Percentiles rank a stretch among this genome's conserved stretches.
Conservation (phyloP, 2,113 vertebrate genomes). For the Chamaea fasciata region DNA sequence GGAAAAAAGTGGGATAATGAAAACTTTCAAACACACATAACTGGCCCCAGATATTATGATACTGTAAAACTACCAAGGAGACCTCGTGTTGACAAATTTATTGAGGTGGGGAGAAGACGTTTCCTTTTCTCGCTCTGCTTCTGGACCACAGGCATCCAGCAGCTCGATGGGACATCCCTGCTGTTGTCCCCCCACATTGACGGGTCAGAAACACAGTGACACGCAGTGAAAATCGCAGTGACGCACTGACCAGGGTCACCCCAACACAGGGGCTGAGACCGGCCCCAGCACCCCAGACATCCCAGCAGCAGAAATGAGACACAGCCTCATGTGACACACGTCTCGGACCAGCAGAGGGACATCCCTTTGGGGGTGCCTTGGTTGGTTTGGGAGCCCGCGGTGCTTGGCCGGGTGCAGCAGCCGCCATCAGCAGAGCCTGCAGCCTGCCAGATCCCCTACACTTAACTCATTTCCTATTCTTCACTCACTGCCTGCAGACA, state of each 20-base stretch:
- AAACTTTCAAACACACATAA: not conserved
- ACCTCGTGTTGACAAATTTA: not conserved
- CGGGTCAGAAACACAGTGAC: rapidly evolving
- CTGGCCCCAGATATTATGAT: not conserved
- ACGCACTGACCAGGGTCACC: no score
- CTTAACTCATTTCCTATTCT: conserved; percentile 23
- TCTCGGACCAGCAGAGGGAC: rapidly evolving
- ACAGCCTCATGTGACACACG: rapidly evolving
- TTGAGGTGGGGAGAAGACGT: not conserved
- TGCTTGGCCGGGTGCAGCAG: not conserved
- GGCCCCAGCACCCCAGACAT: no score
- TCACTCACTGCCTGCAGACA: conserved; percentile 39
- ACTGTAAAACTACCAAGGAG: not conserved
- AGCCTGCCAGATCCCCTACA: conserved; percentile 16
- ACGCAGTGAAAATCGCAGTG: rapidly evolving
- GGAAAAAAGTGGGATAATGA: not conserved
- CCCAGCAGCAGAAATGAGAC: not conserved
- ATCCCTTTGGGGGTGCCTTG: not conserved
- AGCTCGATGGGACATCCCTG: not conserved
- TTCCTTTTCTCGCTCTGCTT: not conserved
- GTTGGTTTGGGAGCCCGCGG: not conserved
- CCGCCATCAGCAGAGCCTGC: not conserved
- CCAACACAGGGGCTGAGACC: not conserved
- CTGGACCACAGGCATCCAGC: not conserved
- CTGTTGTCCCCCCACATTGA: not conserved